A percentile compares a stretch with the other conserved stretches of the same genome.
Conservation (phyloP, 2,113 vertebrate genomes). For the Nannobrachium achirus region DNA sequence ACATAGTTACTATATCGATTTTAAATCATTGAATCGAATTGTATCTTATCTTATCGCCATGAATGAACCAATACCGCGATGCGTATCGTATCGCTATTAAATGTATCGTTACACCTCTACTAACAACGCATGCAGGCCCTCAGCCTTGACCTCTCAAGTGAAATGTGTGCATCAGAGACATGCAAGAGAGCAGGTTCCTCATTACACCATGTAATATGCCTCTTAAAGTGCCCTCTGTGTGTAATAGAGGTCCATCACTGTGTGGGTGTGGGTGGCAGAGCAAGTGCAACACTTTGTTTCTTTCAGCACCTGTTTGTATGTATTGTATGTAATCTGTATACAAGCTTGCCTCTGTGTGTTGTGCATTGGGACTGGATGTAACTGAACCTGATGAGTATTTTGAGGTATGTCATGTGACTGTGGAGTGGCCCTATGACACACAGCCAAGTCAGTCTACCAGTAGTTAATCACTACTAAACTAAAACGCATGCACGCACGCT, state of each 20-base stretch:
- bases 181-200: not conserved
- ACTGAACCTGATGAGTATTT: slow-evolving; percentile 65
- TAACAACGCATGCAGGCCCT: too few relatives aligned
- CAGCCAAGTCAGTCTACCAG: slow-evolving; percentile 39
- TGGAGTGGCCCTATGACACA: slow-evolving; percentile 57
- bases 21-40: too few relatives aligned
- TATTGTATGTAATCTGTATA: not conserved
- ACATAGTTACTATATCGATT: too few relatives aligned
- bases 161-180: not conserved
- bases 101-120: too few relatives aligned
- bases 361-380: slow-evolving; percentile 26
- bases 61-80: too few relatives aligned
- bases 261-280: not conserved
- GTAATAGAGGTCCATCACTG: not conserved
- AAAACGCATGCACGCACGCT: not conserved
- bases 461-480: slow-evolving; percentile 33
- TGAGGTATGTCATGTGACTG: slow-evolving; percentile 71
- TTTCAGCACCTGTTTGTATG: not conserved
- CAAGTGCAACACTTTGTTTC: too few relatives aligned
- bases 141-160: too few relatives aligned
- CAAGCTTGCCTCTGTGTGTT: not conserved
- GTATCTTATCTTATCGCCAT: too few relatives aligned
- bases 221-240: too few relatives aligned
- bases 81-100: too few relatives aligned
- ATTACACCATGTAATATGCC: not conserved